phyloP scores from a whole-genome alignment of 2,797 vertebrate genomes.

The Momotus momota region DNA sequence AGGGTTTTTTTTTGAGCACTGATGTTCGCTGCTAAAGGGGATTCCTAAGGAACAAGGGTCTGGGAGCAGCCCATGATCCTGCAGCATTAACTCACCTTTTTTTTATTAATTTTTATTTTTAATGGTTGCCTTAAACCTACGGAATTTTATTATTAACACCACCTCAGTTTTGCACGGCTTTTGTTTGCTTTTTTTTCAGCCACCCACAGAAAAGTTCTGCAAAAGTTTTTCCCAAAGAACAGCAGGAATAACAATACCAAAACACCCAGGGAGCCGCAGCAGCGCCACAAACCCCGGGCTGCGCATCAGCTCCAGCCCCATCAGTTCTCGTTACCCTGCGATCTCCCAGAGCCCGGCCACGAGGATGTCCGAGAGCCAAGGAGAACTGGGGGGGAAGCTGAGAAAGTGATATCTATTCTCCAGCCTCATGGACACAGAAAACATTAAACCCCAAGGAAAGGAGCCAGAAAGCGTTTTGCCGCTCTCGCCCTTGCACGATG shows the following conservation, averaged over 20 bases:
- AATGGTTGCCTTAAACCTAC: background rate
- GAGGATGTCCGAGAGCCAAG: background rate
- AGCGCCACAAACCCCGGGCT: accelerated
- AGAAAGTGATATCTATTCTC: background rate
- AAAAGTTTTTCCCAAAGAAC: background rate
- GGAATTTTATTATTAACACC: background rate
- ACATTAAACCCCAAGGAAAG: background rate
- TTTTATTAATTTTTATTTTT: background rate
- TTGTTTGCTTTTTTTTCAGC: background rate
- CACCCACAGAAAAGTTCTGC: background rate
- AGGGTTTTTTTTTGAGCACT: background rate
- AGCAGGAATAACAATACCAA: background rate
- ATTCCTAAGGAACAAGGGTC: background rate
- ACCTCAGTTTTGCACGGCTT: background rate
- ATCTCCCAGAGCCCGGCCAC: accelerated
- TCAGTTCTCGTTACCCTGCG: background rate
- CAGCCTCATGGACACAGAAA: background rate
- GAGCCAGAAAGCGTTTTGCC: background rate
- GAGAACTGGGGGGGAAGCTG: background rate
- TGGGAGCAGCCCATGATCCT: background rate
- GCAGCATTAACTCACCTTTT: accelerated
- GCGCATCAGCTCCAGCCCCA: background rate
- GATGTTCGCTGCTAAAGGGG: background rate
- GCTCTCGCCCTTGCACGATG: background rate
- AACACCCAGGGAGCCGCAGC: background rate